Evolutionary conservation across 2,888 invertebrate species (phyloP).

Genomic region (Andrena marginata): DNA sequence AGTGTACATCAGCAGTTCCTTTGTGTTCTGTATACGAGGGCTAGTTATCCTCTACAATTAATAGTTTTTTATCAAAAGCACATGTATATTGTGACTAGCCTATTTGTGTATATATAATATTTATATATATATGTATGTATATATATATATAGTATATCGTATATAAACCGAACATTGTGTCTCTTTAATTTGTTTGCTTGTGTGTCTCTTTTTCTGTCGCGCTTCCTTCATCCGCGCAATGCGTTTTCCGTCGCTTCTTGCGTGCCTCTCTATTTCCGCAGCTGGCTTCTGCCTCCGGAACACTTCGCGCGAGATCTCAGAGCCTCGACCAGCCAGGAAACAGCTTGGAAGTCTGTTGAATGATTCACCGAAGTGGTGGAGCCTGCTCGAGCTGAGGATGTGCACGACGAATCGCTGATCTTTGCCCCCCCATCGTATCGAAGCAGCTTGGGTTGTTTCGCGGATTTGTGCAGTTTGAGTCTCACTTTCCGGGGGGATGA

Average conservation of each 20-base stretch:
- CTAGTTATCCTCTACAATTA: constrained; percentile 79
- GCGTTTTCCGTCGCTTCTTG: not conserved
- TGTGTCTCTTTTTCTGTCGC: constrained; percentile 4
- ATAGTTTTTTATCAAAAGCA: constrained; percentile 84
- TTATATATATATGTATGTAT: constrained; percentile 68
- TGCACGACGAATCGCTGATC: constrained; percentile 24
- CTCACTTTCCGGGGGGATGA: not conserved
- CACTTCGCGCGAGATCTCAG: constrained; percentile 4
- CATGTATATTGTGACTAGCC: constrained; percentile 82
- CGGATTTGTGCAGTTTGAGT: constrained; percentile 25
- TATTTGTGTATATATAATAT: constrained; percentile 80
- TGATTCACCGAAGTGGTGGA: constrained; percentile 17
- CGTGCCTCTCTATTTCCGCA: constrained; percentile 8
- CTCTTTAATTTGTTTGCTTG: constrained; percentile 58
- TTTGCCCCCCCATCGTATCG: not conserved
- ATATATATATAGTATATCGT: constrained; percentile 71
- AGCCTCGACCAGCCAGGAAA: constrained; percentile 26
- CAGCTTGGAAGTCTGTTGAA: constrained; percentile 2
- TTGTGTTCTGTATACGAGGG: constrained; percentile 72
- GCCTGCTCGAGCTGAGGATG: constrained; percentile 24
- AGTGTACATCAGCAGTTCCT: constrained; percentile 54
- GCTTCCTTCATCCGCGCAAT: not conserved
- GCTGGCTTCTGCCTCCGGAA: constrained; percentile 21
- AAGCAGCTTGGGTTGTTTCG: not conserved
- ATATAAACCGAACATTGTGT: constrained; percentile 77